Conservation (phyloP, 2,113 vertebrate species). For the Trematocara stigmaticum region DNA sequence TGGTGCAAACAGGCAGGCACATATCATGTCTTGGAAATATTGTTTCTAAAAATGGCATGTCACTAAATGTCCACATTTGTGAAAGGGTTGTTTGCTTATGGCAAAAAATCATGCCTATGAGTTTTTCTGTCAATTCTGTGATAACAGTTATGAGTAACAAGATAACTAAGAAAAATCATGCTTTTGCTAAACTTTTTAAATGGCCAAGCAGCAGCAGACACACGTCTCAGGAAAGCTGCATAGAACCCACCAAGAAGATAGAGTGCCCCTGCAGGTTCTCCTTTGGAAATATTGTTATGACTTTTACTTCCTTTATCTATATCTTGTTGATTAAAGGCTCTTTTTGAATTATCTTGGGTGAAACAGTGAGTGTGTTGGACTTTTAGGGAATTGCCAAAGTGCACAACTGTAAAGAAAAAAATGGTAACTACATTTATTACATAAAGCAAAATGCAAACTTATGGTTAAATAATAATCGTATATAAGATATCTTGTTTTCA, state of each 20-base stretch:
- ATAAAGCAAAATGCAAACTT: not conserved
- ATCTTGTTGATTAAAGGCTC: not conserved
- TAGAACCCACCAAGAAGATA: not conserved
- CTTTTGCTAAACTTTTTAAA: not conserved
- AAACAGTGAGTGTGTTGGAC: not conserved
- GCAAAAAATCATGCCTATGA: not conserved
- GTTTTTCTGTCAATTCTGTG: not conserved
- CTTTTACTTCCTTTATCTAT: not conserved
- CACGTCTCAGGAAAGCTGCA: not conserved
- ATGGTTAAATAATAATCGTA: rapidly evolving
- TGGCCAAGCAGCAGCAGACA: not conserved
- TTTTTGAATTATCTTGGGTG: not conserved
- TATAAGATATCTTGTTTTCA: not conserved
- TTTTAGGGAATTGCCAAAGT: not conserved
- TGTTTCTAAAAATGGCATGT: not conserved
- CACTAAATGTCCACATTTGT: not conserved
- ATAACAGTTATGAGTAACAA: not conserved
- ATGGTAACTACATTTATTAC: not conserved
- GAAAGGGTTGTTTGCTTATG: not conserved
- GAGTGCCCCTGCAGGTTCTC: not conserved
- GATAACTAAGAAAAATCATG: not conserved
- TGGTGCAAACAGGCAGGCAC: not conserved
- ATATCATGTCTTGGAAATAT: not conserved
- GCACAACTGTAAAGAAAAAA: not conserved
- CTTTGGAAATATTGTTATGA: not conserved